Evolutionary conservation across 2,797 vertebrate species (phyloP), one percentile per base, ranked within the genome.

Genomic region (Artibeus lituratus): DNA sequence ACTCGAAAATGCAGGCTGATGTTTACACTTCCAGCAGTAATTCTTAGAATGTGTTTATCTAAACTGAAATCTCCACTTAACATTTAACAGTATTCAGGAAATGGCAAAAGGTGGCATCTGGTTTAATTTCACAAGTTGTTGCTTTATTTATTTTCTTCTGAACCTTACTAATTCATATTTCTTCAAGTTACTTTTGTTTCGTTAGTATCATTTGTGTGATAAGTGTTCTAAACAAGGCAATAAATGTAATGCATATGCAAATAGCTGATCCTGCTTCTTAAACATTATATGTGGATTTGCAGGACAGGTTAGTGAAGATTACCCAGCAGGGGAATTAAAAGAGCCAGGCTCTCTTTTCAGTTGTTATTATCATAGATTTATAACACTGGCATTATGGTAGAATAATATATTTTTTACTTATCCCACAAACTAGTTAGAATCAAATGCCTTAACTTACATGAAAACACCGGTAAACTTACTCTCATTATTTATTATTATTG

Each of bases 41-140:
- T 57, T 96, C 89, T 94, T 53, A 83, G 89, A 91, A 91, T 18
- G 49, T 47, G 39, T 51, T 65, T 87, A 91, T 95, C 42, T 96
- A 77, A 94, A 94, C 89, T 12, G 82, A 88, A 90, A 85, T 94
- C 80, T 95, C 53, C 67, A 35, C 2, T 59, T 11, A 19, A 55
- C 77, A 29, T 26, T 49, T 11, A 83, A 55, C 44, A 32, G 62
- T 35, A 37, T 35, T 42, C 6, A 2, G 42, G 51, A 55, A 59
- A 37, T 22, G 10, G 73, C 6, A 39, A 26, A 0, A 32, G 18
- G n/a, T 15, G 9, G 44, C 37, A 73, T n/a, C 80, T 83, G 89
- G 39, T 78, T 69, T 26, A 32, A 49, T 67, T 70, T 94, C 74
- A 72, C 57, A 84, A 91, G 57, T 59, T 69, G 42, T 14, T 59